These are phyloP conservation scores for Salvator merianae DNA, from an alignment of 2,113 vertebrate species.

Conservation along the genomic window DNA sequence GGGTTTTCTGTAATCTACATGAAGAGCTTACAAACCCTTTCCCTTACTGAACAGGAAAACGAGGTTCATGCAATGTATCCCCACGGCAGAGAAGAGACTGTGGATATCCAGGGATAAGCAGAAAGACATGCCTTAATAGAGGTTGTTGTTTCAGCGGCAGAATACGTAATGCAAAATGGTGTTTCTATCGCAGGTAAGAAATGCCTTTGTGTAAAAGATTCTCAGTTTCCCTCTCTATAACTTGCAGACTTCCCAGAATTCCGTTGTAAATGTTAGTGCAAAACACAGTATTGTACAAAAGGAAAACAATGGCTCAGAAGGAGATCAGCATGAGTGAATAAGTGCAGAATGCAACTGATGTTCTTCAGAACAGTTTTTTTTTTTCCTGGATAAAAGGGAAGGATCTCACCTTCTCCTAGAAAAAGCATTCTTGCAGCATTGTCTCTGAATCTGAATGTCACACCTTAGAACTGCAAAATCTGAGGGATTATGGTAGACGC, in stretches of 20 bases:
- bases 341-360: not conserved
- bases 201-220: not conserved
- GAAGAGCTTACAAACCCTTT: not conserved
- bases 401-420: not conserved
- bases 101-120: not conserved
- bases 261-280: not conserved
- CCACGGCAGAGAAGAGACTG: not conserved
- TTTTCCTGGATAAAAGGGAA: too few relatives aligned
- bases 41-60: too few relatives aligned
- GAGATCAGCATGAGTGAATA: not conserved
- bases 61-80: not conserved
- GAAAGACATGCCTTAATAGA: fast-evolving
- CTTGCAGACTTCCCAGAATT: not conserved
- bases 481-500: not conserved
- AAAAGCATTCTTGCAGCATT: not conserved
- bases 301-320: not conserved
- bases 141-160: not conserved
- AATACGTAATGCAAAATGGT: not conserved
- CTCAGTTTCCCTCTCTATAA: not conserved
- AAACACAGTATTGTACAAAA: not conserved
- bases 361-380: not conserved
- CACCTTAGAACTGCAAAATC: not conserved
- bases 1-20: not conserved
- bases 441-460: not conserved
- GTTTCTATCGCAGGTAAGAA: not conserved